These are phyloP conservation scores for Drosophila kuntzei DNA, from an alignment of 2,888 invertebrate species.

Conservation along the genomic window DNA sequence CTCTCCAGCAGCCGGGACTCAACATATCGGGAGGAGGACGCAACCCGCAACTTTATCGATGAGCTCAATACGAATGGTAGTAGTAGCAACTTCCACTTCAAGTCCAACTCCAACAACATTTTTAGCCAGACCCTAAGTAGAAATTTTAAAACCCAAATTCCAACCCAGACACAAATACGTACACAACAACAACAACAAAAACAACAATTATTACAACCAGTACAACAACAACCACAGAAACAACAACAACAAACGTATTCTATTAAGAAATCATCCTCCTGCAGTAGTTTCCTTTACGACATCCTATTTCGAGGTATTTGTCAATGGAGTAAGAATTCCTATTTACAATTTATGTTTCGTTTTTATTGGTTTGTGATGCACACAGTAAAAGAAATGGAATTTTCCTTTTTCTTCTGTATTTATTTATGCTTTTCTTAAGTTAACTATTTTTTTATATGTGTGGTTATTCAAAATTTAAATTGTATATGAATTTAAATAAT, in stretches of 20 bases:
- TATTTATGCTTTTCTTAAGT: constrained; percentile 23
- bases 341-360: constrained; percentile 59
- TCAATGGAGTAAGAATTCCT: constrained; percentile 84
- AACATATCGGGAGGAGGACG: constrained; percentile 86
- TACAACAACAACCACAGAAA: constrained; percentile 35
- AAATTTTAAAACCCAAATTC: constrained; percentile 83
- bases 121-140: constrained; percentile 80
- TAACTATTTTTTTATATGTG: neutral
- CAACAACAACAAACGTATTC: constrained; percentile 74
- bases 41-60: constrained; percentile 84
- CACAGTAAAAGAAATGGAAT: constrained; percentile 6
- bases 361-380: constrained; percentile 47
- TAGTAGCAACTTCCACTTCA: constrained; percentile 67
- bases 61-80: constrained; percentile 85
- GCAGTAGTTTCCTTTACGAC: constrained; percentile 86
- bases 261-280: constrained; percentile 86
- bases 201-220: constrained; percentile 60
- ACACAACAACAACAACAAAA: constrained; percentile 73
- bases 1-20: constrained; percentile 85
- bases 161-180: constrained; percentile 75
- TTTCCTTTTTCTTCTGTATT: constrained; percentile 13
- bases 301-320: constrained; percentile 86
- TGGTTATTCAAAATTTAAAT: constrained; percentile 8
- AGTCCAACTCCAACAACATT: constrained; percentile 61
- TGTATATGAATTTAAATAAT: neutral